Conservation (phyloP, 2,888 invertebrate genomes). For the Nycteola revayana region DNA sequence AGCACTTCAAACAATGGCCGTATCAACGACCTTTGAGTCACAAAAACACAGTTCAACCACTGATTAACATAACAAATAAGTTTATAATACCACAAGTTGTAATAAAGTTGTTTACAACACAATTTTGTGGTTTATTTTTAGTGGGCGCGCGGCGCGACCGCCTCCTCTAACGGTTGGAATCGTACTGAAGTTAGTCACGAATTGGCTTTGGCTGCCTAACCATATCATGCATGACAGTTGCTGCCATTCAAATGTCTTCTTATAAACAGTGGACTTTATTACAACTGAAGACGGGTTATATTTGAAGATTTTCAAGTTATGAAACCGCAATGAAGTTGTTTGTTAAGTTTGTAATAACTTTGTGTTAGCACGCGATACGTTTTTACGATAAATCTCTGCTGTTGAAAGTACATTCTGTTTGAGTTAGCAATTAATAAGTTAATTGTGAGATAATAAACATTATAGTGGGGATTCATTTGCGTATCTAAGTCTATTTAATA, state of each 20-base stretch:
- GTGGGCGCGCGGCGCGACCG: constrained; percentile 7
- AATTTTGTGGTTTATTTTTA: constrained; percentile 7
- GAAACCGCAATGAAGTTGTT: constrained; percentile 10
- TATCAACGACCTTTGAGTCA: constrained; percentile 3
- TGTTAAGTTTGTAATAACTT: constrained; percentile 14
- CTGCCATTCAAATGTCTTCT: constrained; percentile 10
- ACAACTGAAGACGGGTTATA: not conserved
- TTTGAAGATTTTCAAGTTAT: not conserved
- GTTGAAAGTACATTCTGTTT: constrained; percentile 34
- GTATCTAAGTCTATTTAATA: too few relatives aligned
- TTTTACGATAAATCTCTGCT: constrained; percentile 24
- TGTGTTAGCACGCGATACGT: constrained; percentile 27
- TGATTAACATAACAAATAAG: constrained; percentile 8
- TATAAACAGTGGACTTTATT: constrained; percentile 6
- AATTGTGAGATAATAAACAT: too few relatives aligned
- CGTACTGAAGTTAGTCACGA: constrained; percentile 34
- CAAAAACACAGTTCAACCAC: constrained; percentile 8
- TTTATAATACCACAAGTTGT: constrained; percentile 10
- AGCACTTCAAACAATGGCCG: constrained; percentile 18
- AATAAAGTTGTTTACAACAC: constrained; percentile 7
- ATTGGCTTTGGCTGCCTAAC: too few relatives aligned
- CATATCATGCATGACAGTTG: not conserved
- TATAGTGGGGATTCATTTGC: too few relatives aligned
- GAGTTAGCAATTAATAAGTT: constrained; percentile 17
- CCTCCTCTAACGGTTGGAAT: constrained; percentile 2